phyloP scores from a whole-genome alignment of 2,888 invertebrate genomes.

The Neoascia interrupta region DNA sequence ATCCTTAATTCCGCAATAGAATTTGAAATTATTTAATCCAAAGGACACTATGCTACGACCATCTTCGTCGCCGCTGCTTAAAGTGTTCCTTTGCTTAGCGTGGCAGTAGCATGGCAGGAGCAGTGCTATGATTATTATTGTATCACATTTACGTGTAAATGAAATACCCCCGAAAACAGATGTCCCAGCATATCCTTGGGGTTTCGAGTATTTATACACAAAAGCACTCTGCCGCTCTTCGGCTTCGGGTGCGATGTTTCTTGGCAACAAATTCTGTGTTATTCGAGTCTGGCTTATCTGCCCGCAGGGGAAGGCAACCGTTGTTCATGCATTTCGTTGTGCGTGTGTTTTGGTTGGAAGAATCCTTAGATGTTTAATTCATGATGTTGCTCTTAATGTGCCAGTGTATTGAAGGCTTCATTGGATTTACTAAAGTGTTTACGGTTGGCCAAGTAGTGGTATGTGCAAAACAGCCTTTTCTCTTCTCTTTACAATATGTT shows the following conservation, averaged over 20 bases:
- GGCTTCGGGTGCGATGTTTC: background rate
- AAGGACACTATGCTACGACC: conserved; percentile 42
- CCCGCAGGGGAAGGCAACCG: background rate
- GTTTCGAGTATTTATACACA: conserved; percentile 62
- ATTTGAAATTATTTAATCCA: conserved; percentile 59
- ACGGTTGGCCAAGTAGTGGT: conserved; percentile 36
- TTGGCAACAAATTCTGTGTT: conserved; percentile 46
- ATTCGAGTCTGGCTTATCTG: conserved; percentile 10
- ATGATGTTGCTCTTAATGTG: conserved; percentile 62
- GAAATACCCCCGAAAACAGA: conserved; percentile 68
- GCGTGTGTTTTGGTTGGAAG: conserved; percentile 14
- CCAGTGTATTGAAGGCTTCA: conserved; percentile 50
- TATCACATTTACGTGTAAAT: conserved; percentile 69
- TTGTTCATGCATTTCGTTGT: conserved; percentile 32
- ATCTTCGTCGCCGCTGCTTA: conserved; percentile 30
- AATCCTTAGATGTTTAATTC: conserved; percentile 69
- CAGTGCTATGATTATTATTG: conserved; percentile 59
- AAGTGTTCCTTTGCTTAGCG: conserved; percentile 25
- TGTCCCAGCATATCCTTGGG: conserved; percentile 59
- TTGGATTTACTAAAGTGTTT: conserved; percentile 59
- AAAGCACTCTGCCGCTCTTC: conserved; percentile 27
- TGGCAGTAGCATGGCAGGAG: background rate
- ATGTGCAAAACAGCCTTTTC: conserved; percentile 4
- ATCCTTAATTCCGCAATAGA: conserved; percentile 48
- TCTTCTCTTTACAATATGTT: conserved; percentile 34